Evolutionary conservation across 92 coral and sea anemone genomes (phyloP).

Genomic region (Phenganax stokvisi): DNA sequence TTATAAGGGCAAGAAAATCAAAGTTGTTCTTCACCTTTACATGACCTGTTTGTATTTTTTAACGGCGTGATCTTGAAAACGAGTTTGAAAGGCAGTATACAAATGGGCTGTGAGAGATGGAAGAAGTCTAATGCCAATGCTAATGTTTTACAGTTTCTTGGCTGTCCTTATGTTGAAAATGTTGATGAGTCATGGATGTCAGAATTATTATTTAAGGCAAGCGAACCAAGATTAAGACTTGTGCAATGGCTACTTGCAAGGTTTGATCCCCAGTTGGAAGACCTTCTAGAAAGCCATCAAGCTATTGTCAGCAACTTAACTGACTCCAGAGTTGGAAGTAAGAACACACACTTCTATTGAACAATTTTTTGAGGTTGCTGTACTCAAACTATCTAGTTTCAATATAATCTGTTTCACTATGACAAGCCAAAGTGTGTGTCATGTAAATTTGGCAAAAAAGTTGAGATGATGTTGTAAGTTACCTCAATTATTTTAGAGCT

Average conservation of each 20-base stretch:
- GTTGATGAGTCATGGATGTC: constrained; percentile 98
- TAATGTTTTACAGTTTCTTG: constrained; percentile 58
- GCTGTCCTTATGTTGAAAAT: constrained; percentile 88
- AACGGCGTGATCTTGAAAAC: not conserved
- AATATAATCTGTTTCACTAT: not conserved
- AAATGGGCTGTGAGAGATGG: not conserved
- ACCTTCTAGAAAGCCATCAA: constrained; percentile 72
- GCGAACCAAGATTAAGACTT: constrained; percentile 88
- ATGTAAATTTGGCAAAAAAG: not conserved
- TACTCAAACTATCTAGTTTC: not conserved
- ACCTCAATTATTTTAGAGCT: constrained; percentile 47
- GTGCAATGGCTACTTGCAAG: constrained; percentile 86
- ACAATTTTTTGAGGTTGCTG: not conserved
- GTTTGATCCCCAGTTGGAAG: constrained; percentile 79
- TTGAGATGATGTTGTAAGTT: not conserved
- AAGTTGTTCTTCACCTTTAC: too few relatives aligned
- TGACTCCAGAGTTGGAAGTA: constrained; percentile 90
- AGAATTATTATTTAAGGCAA: constrained; percentile 82
- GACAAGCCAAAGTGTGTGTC: not conserved
- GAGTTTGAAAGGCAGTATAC: not conserved
- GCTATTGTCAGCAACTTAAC: constrained; percentile 53
- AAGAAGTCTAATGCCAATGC: not conserved
- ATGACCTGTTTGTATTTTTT: not conserved
- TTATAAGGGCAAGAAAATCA: too few relatives aligned
- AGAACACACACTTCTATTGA: constrained; percentile 17